Conservation (phyloP, 1,140 invertebrate species). For the Leptinotarsa lineolata region DNA sequence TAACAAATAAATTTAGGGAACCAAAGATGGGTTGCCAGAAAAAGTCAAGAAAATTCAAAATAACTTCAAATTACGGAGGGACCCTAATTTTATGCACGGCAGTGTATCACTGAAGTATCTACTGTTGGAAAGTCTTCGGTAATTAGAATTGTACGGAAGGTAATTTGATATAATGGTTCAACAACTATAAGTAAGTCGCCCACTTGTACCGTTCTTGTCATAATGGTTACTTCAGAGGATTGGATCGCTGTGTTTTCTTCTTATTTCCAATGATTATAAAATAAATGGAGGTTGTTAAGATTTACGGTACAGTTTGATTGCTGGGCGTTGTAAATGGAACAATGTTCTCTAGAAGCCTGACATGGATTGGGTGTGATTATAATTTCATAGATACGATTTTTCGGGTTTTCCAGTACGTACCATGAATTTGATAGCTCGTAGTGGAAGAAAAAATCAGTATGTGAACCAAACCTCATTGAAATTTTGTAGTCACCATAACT, state of each 20-base stretch:
- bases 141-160: not conserved
- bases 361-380: not conserved
- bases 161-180: not conserved
- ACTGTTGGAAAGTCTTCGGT: not conserved
- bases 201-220: not conserved
- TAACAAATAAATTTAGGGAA: no score
- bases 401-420: no score
- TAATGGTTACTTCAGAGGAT: not conserved
- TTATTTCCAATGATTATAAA: conserved; percentile 4
- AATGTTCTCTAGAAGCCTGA: not conserved
- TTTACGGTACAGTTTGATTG: conserved; percentile 1
- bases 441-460: no score
- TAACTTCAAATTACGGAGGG: no score
- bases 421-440: no score
- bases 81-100: no score
- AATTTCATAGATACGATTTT: no score
- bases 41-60: no score
- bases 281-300: not conserved
- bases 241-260: not conserved
- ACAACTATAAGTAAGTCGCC: not conserved
- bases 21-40: no score
- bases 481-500: no score
- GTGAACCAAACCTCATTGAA: no score
- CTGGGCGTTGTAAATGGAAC: conserved; percentile 1
- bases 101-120: no score